A percentile compares a stretch with the other conserved stretches of the same genome.
phyloP scores from a whole-genome alignment of 2,888 invertebrate genomes.

The Orthonychiurus folsomi region DNA sequence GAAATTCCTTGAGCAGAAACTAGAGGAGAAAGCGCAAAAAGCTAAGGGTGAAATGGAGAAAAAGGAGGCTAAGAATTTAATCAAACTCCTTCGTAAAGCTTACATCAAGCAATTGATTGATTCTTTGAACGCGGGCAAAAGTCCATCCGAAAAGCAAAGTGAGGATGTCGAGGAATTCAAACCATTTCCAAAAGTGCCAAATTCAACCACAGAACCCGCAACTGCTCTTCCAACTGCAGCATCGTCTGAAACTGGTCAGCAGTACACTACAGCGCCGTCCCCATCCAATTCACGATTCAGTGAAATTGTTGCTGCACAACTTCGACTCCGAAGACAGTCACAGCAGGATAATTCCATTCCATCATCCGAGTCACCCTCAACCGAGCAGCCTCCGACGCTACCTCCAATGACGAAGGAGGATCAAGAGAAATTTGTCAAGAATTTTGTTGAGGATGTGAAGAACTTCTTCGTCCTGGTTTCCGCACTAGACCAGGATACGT shows the following conservation, averaged over 20 bases:
- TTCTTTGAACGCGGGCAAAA: neutral
- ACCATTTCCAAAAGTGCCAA: neutral
- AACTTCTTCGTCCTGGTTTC: slow-evolving; percentile 35
- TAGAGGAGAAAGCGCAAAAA: slow-evolving; percentile 2
- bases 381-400: neutral
- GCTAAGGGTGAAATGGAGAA: neutral
- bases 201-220: neutral
- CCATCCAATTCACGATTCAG: neutral
- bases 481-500: slow-evolving; percentile 34
- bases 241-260: neutral
- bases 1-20: slow-evolving; percentile 11
- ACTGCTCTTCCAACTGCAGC: neutral
- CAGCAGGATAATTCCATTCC: neutral
- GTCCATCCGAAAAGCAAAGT: neutral
- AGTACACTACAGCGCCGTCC: neutral
- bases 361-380: neutral
- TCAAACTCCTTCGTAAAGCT: slow-evolving; percentile 8
- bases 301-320: neutral
- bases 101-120: neutral
- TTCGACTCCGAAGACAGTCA: neutral
- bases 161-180: neutral
- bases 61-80: slow-evolving; percentile 9
- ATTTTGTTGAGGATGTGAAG: slow-evolving; percentile 28
- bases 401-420: neutral
- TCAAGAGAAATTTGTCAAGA: slow-evolving; percentile 12